Base-by-base conservation (phyloP, 2,888 invertebrate species). In the Lepetodrilus schrolli region DNA sequence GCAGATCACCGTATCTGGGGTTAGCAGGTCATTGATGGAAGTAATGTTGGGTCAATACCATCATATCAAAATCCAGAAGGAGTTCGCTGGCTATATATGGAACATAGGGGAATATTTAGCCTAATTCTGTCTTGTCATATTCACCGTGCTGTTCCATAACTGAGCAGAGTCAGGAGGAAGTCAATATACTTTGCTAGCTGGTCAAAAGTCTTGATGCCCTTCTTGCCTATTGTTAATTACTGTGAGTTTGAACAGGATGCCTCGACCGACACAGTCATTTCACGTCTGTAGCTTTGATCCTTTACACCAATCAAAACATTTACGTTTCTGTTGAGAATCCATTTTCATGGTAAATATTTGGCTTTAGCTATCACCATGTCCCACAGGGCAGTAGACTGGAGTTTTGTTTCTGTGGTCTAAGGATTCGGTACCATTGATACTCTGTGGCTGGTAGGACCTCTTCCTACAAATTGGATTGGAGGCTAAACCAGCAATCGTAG, bases 281-380 rank as follows among this genome's bases (percentile, higher is more conserved):
- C n/a, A 17, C 43, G 13, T 4, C 43, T 13, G 13, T 17, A 26
- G 58, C 58, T 58, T 58, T 58, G 58, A 58, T 58, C 26, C 34
- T 30, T 34, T 58, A 26, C 58, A 30, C 30, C 58, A 58, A 34
- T 34, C 58, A n/a, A 58, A 58, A 58, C 58, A 58, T 58, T 58
- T 58, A 58, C 58, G 58, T 58, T 58, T 58, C 58, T 58, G 34
- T 58, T 58, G 58, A 58, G 58, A 58, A 58, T 58, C 58, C 30
- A 58, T 58, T 58, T 58, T 17, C 23, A 23, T 34, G 17, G 26
- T 34, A 58, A 58, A 58, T 58, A 58, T 58, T 58, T 58, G 34
- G 58, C 30, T 58, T 58, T 30, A 30, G 58, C 58, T 58, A 58
- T 58, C 58, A n/a, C 58, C 34, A 10, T 17, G 30, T 58, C 58